phyloP scores from a whole-genome alignment of 2,113 vertebrate genomes.

The Thamnophis sirtalis region DNA sequence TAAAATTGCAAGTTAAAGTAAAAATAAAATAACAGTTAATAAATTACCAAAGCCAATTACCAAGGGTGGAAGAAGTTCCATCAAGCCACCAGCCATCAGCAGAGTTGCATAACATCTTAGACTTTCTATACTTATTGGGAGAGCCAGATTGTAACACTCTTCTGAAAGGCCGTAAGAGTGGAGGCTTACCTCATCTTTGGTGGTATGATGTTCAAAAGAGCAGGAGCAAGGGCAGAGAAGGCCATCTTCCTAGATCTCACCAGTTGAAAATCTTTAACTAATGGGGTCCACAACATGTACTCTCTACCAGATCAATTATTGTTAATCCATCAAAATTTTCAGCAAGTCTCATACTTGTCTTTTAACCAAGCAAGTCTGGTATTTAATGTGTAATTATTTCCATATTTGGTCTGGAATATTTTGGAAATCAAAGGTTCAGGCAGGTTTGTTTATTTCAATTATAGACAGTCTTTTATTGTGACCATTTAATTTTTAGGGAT shows the following conservation, averaged over 20 bases:
- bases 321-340: background rate
- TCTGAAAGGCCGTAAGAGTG: background rate
- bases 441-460: background rate
- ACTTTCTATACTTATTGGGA: background rate
- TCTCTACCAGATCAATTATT: background rate
- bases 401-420: background rate
- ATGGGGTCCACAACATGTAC: too few species aligned
- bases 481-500: background rate
- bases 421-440: background rate
- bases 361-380: background rate
- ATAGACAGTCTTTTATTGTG: background rate
- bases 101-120: background rate
- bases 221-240: too few species aligned
- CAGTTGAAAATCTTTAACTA: too few species aligned
- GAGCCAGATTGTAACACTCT: background rate
- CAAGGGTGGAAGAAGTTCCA: background rate
- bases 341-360: background rate
- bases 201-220: background rate
- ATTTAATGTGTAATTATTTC: background rate
- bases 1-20: background rate
- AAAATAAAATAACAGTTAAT: background rate
- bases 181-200: background rate
- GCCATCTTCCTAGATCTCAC: too few species aligned
- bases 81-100: too few species aligned
- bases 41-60: background rate